Conservation (phyloP, 2,113 vertebrate species). For the Tiliqua scincoides region DNA sequence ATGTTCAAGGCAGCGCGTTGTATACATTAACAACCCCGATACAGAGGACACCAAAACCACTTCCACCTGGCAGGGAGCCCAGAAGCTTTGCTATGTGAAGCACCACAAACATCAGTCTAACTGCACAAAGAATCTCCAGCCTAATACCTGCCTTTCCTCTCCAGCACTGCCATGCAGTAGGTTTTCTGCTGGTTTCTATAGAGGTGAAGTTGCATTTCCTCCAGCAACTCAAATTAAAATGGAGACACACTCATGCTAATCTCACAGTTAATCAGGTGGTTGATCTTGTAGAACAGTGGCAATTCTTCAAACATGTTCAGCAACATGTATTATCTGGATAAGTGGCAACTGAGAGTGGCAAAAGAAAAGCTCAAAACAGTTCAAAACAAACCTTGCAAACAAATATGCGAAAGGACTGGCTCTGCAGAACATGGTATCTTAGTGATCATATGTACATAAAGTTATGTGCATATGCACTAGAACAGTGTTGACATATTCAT, state of each 20-base stretch:
- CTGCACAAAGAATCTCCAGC: not conserved
- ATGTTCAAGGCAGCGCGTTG: not conserved
- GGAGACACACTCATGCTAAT: not conserved
- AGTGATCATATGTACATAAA: not conserved
- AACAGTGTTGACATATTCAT: too few relatives aligned
- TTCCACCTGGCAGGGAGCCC: not conserved
- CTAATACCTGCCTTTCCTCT: not conserved
- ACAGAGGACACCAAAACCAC: not conserved
- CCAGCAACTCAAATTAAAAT: not conserved
- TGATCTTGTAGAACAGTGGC: not conserved
- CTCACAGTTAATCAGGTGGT: not conserved
- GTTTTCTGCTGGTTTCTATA: not conserved
- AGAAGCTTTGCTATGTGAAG: not conserved
- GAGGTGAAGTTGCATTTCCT: not conserved
- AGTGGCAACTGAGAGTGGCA: not conserved
- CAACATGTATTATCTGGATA: not conserved
- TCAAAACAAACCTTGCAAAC: not conserved
- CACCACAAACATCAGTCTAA: not conserved
- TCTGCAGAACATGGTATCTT: not conserved
- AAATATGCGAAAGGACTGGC: not conserved
- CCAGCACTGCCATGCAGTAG: too few relatives aligned
- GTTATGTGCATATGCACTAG: not conserved
- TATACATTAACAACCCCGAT: not conserved
- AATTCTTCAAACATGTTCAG: not conserved
- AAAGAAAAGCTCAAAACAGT: not conserved